Conservation (phyloP, 1,140 invertebrate species). For the Euwallacea fornicatus region DNA sequence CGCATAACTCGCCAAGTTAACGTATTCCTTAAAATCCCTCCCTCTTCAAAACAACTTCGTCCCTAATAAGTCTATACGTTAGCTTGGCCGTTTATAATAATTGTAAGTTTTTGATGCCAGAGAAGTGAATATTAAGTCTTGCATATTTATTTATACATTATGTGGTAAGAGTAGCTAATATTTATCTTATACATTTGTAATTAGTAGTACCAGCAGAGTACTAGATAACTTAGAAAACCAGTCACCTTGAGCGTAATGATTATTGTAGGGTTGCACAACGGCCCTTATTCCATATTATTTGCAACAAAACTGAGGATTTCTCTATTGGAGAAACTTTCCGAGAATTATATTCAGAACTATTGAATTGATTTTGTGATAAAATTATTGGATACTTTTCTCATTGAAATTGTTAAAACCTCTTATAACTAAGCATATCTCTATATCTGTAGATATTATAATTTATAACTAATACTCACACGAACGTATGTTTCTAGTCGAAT, state of each 20-base stretch:
- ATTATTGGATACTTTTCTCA: too few relatives aligned
- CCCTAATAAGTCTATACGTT: neutral
- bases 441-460: slow-evolving; percentile 13
- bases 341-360: slow-evolving; percentile 1
- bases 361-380: slow-evolving; percentile 8
- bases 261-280: too few relatives aligned
- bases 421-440: slow-evolving; percentile 15
- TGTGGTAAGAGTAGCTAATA: slow-evolving; percentile 7
- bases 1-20: neutral
- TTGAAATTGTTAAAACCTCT: neutral
- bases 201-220: too few relatives aligned
- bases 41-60: neutral
- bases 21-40: neutral
- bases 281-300: too few relatives aligned
- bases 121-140: slow-evolving; percentile 5
- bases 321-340: neutral
- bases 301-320: neutral
- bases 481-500: slow-evolving; percentile 6
- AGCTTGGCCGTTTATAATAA: neutral
- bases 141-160: too few relatives aligned
- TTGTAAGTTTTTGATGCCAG: slow-evolving; percentile 12
- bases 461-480: slow-evolving; percentile 6
- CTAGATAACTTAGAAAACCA: too few relatives aligned
- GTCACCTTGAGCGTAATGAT: too few relatives aligned
- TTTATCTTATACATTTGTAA: slow-evolving; percentile 21